Evolutionary conservation across 2,797 vertebrate genomes (phyloP), one percentile per base, ranked within the genome.

Genomic region (Podarcis lilfordi): DNA sequence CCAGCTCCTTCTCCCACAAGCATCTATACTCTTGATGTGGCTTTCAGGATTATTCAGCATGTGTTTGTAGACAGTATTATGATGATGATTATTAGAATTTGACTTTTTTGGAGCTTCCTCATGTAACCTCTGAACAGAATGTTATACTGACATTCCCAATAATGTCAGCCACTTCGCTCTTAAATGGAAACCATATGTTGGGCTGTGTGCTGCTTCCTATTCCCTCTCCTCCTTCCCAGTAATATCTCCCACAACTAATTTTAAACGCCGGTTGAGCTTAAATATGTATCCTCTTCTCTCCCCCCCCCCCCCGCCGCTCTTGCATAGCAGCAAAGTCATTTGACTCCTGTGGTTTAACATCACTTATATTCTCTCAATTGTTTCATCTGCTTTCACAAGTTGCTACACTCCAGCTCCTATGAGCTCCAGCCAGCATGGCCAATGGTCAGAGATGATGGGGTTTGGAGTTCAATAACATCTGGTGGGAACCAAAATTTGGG

Each of bases 151-250:
- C 91, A 94, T 91, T 92, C 88, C 77, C 89, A 92, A 86, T 90
- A 94, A 86, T 96, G 96, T 45, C 77, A 96, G 92, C 96, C 94
- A 96, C 92, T 37, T 94, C 92, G 87, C 87, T 94, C 94, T 95
- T 93, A 94, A 97, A 96, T 95, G 93, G 89, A 91, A 96, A 95
- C 95, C 96, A 93, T 95, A 93, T 96, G 94, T 89, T 86, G 80
- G 64, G 71, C 64, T 23, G 86, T 79, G 23, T 7, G 87, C 89
- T 85, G 43, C 64, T 80, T 84, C 25, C 72, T 69, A n/a, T 37
- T 35, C 61, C 71, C n/a, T 82, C 78, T 72, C 59, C 72, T 82
- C 80, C 86, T 90, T 86, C 87, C 85, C 89, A 76, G n/a, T 83
- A 7, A 79, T 82, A 85, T 91, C 89, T 94, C 89, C 94, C 88